phyloP scores from a whole-genome alignment of 2,113 vertebrate genomes.

The Perccottus glenii region DNA sequence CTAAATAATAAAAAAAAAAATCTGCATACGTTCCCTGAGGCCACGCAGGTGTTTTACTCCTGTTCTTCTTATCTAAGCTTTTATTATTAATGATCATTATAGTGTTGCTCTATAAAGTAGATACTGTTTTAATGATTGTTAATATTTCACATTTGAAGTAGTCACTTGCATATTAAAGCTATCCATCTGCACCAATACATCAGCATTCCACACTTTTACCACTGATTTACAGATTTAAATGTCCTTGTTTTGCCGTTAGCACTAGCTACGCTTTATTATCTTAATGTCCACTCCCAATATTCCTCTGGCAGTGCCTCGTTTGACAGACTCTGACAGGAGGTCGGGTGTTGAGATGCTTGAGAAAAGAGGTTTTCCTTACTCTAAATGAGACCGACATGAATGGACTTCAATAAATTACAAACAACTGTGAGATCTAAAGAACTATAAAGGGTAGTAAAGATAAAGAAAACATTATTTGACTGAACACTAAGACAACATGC shows the following conservation, averaged over 20 bases:
- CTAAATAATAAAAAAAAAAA: no score
- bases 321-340: conserved; percentile 14
- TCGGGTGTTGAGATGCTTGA: not conserved
- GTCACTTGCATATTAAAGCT: not conserved
- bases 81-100: not conserved
- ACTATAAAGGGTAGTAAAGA: no score
- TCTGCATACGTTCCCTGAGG: not conserved
- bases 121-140: conserved; percentile 7
- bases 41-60: not conserved
- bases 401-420: not conserved
- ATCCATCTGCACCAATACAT: not conserved
- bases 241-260: not conserved
- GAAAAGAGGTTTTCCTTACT: conserved; percentile 12
- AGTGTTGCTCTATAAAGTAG: conserved; percentile 10
- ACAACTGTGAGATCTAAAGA: no score
- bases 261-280: conserved; percentile 20
- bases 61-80: not conserved
- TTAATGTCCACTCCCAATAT: conserved; percentile 4
- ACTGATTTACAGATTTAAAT: not conserved
- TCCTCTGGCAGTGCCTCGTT: not conserved
- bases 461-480: not conserved
- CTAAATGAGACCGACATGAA: not conserved
- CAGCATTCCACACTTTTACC: conserved; percentile 14
- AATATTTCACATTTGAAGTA: conserved; percentile 17
- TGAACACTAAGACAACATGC: no score